These are phyloP conservation scores for Leptinotarsa rubiginosa DNA, from an alignment of 2,888 invertebrate species.

Conservation along the genomic window DNA sequence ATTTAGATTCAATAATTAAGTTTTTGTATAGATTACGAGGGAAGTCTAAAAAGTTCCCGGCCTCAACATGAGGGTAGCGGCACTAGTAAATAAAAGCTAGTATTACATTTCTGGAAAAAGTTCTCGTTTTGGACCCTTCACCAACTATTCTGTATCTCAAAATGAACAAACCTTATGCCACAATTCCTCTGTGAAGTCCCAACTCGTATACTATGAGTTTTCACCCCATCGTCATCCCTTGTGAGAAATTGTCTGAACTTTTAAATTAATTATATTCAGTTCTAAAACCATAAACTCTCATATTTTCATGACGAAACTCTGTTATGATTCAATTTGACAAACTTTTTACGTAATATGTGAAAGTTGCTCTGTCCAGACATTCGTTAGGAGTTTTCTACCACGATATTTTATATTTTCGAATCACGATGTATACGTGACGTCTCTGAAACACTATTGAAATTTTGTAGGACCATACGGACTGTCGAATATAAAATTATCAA, in stretches of 20 bases:
- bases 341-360: neutral
- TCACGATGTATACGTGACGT: neutral
- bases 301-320: neutral
- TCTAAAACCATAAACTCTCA: neutral
- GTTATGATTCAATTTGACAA: neutral
- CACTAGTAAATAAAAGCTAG: no score
- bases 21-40: no score
- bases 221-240: neutral
- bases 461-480: no score
- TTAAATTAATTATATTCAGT: neutral
- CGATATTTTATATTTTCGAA: neutral
- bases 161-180: no score
- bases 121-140: no score
- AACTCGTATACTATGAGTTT: neutral
- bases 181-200: neutral
- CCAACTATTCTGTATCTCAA: no score
- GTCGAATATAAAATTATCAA: no score
- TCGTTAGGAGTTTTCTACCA: neutral
- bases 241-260: neutral
- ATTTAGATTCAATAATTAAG: no score
- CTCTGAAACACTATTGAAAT: no score
- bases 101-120: no score
- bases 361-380: neutral
- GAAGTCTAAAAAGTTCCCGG: no score
- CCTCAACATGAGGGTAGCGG: no score